These are phyloP conservation scores for Cerceris rybyensis DNA, from an alignment of 2,888 invertebrate species.

Conservation along the genomic window DNA sequence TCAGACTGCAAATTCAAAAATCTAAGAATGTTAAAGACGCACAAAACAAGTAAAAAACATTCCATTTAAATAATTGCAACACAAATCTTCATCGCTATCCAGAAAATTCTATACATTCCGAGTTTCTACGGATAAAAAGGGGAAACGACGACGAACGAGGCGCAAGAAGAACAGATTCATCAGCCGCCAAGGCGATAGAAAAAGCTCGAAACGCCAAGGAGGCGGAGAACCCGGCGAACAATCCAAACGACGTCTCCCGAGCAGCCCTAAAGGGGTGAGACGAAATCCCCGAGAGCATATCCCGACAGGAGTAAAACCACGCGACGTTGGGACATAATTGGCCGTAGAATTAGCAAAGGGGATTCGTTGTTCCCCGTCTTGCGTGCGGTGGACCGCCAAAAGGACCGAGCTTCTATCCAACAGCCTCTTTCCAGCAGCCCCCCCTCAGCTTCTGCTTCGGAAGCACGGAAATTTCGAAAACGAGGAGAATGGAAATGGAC, in stretches of 20 bases:
- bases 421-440: conserved; percentile 7
- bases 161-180: neutral
- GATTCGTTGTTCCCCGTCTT: conserved; percentile 65
- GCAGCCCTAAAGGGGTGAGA: conserved; percentile 45
- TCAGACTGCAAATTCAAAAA: too few species aligned
- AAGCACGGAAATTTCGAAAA: conserved; percentile 68
- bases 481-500: conserved; percentile 72
- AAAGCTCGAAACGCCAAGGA: conserved; percentile 38
- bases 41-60: too few species aligned
- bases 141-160: neutral
- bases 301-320: conserved; percentile 58
- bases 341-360: conserved; percentile 76
- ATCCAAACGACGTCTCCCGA: conserved; percentile 46
- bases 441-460: conserved; percentile 12
- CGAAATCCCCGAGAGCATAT: conserved; percentile 51
- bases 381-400: conserved; percentile 70
- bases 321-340: conserved; percentile 73
- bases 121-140: neutral
- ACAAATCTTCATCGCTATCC: too few species aligned
- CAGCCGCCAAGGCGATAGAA: neutral
- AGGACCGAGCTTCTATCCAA: conserved; percentile 40
- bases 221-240: conserved; percentile 37
- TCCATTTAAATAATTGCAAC: too few species aligned
- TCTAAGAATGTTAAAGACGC: too few species aligned
- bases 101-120: neutral